phyloP scores from a whole-genome alignment of 2,113 vertebrate genomes.

The Jaculus jaculus region DNA sequence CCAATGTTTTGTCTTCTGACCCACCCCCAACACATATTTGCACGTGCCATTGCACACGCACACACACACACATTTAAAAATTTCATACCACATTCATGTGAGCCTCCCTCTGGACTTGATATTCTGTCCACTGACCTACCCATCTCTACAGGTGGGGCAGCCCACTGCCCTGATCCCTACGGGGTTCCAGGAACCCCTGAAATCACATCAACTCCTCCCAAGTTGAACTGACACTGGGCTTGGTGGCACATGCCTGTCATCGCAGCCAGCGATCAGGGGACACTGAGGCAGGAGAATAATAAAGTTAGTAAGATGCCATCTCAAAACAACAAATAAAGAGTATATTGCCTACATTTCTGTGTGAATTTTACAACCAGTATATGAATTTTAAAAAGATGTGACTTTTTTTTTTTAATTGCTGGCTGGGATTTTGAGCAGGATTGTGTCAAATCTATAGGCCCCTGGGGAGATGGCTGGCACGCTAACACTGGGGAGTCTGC shows the following conservation, averaged over 20 bases:
- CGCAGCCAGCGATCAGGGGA: not conserved
- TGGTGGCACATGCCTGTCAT: not conserved
- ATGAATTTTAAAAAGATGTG: not conserved
- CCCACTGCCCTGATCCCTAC: rapidly evolving
- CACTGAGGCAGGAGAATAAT: not conserved
- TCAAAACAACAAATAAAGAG: not conserved
- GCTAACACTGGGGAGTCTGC: not conserved
- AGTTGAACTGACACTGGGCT: not conserved
- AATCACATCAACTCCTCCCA: not conserved
- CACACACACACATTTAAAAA: too few relatives aligned
- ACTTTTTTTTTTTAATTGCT: too few relatives aligned
- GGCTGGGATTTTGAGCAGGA: not conserved
- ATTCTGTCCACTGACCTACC: not conserved
- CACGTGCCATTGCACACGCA: too few relatives aligned
- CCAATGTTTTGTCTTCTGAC: too few relatives aligned
- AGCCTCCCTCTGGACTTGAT: not conserved
- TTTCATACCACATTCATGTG: not conserved
- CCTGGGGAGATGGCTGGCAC: not conserved
- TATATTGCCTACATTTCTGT: not conserved
- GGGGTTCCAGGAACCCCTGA: not conserved
- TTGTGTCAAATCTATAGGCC: not conserved
- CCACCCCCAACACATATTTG: too few relatives aligned
- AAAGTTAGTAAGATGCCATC: not conserved
- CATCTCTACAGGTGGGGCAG: not conserved
- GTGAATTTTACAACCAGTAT: not conserved